Evolutionary conservation across 1,140 invertebrate genomes (phyloP), one percentile per base, ranked within the genome.

Genomic region (Idris sp.): DNA sequence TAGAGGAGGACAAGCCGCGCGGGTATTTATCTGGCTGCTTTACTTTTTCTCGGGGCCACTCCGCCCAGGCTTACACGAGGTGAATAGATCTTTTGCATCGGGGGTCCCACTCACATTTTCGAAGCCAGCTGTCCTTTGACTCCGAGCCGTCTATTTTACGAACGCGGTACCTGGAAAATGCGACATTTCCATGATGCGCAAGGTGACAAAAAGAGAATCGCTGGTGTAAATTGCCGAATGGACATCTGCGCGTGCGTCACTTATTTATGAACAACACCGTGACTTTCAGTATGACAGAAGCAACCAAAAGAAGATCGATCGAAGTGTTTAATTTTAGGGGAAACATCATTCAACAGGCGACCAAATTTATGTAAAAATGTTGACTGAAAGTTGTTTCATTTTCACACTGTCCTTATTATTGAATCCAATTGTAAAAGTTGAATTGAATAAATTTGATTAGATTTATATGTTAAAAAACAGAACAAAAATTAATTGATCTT

Each of bases 131-230:
- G 81, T 68, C 64, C 33, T 44, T 22, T 68, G 72, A 75, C 62
- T 74, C 56, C 36, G 51, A 44, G 28, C 30, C 54, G 56, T 73
- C 74, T 74, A 78, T 80, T 81, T 62, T 73, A 74, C 54, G 64
- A 28, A 41, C 73, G 78, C 76, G 80, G 67, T 78, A 83, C 80
- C 78, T 80, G 80, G 78, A 81, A 81, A 83, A 81, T 78, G 51
- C 38, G 62, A n/a, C 68, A 69, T 76, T 77, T 76, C 79, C 74
- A 76, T 62, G 43, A 46, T 48, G 49, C 15, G 76, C 71, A 79
- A 83, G 71, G 61, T 78, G 64, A 53, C 35, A 49, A 64, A 64
- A 59, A 61, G 54, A 44, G 31, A 43, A 26, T 11, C 25, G 25
- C 13, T 58, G 31, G 61, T 67, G 49, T 59, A 51, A 53, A 62